Conservation (phyloP, 2,797 vertebrate species). For the Onychomys torridus region DNA sequence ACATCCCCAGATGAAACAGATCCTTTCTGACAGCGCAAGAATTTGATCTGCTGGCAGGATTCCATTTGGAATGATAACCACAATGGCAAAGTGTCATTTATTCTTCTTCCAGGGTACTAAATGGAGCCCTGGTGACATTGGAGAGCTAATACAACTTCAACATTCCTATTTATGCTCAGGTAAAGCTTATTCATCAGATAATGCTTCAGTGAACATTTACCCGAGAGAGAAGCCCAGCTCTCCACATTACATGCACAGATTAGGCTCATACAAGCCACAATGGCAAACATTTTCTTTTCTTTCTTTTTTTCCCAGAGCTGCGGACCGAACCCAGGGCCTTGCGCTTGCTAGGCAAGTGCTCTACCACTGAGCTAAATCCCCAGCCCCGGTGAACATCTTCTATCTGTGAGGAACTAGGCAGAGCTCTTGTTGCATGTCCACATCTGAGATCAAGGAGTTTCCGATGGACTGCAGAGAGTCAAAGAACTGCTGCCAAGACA, state of each 20-base stretch:
- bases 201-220: background rate
- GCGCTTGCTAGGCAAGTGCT: no score
- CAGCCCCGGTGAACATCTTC: background rate
- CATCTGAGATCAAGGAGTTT: background rate
- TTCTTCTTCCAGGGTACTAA: background rate
- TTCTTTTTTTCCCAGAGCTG: no score
- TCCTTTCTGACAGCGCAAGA: slow-evolving; percentile 38
- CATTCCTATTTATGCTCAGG: background rate
- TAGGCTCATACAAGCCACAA: background rate
- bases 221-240: background rate
- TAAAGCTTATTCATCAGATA: background rate
- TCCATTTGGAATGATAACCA: slow-evolving; percentile 47
- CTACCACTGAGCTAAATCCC: no score
- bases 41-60: slow-evolving; percentile 26
- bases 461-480: background rate
- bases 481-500: background rate
- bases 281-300: background rate
- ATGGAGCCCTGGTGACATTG: background rate
- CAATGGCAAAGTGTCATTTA: background rate
- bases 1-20: slow-evolving; percentile 36
- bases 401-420: background rate
- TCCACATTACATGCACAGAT: background rate
- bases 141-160: background rate
- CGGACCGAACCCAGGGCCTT: no score
- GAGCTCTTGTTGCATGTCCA: background rate